These are phyloP conservation scores for Dicyrtomina minuta DNA, from an alignment of 2,888 invertebrate genomes.

Conservation along the genomic window DNA sequence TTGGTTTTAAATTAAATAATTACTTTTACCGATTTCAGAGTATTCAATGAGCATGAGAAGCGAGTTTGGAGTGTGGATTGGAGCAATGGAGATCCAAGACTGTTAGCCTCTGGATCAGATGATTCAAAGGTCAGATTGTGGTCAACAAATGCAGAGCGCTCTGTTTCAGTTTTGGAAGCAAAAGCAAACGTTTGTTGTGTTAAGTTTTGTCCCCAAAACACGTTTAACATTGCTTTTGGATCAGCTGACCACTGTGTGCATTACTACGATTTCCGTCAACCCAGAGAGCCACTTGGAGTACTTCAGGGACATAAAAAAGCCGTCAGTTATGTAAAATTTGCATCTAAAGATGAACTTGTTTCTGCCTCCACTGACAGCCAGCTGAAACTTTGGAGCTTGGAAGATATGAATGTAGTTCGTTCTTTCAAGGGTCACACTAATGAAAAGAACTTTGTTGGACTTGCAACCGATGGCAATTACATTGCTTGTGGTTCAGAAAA, in stretches of 20 bases:
- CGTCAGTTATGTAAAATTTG: conserved; percentile 90
- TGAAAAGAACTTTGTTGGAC: conserved; percentile 93
- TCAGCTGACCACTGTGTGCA: conserved; percentile 97
- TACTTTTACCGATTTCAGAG: conserved; percentile 53
- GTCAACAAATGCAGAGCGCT: conserved; percentile 83
- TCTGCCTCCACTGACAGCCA: conserved; percentile 91
- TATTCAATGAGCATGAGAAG: conserved; percentile 88
- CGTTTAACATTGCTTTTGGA: conserved; percentile 88
- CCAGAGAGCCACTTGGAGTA: conserved; percentile 75
- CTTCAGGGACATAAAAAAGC: conserved; percentile 90
- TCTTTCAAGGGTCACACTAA: conserved; percentile 90
- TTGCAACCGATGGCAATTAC: conserved; percentile 88
- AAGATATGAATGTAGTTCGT: conserved; percentile 73
- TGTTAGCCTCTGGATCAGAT: conserved; percentile 89
- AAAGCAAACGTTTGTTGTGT: conserved; percentile 96
- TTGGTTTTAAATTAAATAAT: not conserved
- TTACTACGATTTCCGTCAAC: conserved; percentile 87
- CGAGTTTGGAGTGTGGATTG: conserved; percentile 96
- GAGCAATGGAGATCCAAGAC: conserved; percentile 82
- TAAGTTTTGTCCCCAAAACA: conserved; percentile 80
- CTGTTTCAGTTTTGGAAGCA: conserved; percentile 84
- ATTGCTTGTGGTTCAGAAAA: conserved; percentile 94
- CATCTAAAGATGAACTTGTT: conserved; percentile 79
- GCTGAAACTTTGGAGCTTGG: conserved; percentile 86
- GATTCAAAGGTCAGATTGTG: conserved; percentile 91